Evolutionary conservation across 1,140 invertebrate genomes (phyloP).

Genomic region (Akabosia matsudoensis): DNA sequence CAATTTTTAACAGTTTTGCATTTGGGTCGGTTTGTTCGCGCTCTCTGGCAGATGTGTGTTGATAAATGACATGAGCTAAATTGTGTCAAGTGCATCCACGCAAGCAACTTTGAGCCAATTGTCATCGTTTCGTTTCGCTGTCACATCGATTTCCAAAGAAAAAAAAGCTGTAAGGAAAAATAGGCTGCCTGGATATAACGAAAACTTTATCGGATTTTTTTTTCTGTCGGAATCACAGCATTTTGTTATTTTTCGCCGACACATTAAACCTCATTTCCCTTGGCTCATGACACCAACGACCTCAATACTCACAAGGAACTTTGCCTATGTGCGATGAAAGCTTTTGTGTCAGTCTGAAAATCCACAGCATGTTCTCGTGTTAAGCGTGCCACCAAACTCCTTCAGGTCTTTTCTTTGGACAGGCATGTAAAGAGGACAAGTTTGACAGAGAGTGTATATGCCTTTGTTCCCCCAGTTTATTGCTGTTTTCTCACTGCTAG

Average conservation of each 20-base stretch:
- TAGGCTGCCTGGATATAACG: too few species aligned
- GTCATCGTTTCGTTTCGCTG: too few species aligned
- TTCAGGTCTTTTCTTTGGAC: too few species aligned
- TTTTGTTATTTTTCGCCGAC: background rate
- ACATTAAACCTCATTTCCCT: background rate
- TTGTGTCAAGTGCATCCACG: conserved; percentile 10
- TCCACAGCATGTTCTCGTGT: background rate
- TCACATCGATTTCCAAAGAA: too few species aligned
- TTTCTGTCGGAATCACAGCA: background rate
- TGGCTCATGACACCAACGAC: conserved; percentile 6
- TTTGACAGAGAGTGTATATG: too few species aligned
- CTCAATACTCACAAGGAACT: background rate
- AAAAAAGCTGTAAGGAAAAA: background rate
- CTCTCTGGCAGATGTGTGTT: background rate
- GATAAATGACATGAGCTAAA: background rate
- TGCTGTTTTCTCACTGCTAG: too few species aligned
- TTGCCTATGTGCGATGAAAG: background rate
- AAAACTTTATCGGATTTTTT: background rate
- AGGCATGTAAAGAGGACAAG: too few species aligned
- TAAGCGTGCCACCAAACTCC: too few species aligned
- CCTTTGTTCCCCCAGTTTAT: too few species aligned
- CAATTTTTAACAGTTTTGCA: background rate
- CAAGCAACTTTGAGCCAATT: background rate
- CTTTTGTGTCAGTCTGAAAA: background rate
- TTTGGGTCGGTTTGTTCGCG: conserved; percentile 5